Evolutionary conservation across 1,140 invertebrate species (phyloP).

Genomic region (Drosophila kepulauana): DNA sequence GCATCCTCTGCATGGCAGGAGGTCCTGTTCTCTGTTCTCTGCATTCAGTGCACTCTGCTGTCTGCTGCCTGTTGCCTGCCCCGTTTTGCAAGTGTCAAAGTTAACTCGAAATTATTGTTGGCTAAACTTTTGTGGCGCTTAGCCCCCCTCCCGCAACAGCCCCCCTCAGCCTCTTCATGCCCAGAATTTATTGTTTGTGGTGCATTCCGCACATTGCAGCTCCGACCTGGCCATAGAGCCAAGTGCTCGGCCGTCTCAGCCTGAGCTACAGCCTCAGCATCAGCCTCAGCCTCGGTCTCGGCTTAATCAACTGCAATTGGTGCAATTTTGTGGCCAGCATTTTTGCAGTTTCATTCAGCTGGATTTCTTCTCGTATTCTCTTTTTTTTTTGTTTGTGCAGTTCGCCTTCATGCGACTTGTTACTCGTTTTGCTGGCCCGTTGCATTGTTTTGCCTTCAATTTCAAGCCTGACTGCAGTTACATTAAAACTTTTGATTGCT

Average conservation of each 20-base stretch:
- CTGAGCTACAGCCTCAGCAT: slow-evolving; percentile 20
- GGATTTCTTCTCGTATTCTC: slow-evolving; percentile 26
- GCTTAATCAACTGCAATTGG: slow-evolving; percentile 82
- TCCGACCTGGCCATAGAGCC: slow-evolving; percentile 18
- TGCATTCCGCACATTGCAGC: slow-evolving; percentile 42
- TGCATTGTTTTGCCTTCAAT: slow-evolving; percentile 58
- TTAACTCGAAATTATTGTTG: slow-evolving; percentile 83
- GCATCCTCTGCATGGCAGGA: slow-evolving; percentile 20
- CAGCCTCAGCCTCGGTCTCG: slow-evolving; percentile 8
- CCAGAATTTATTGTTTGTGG: slow-evolving; percentile 78
- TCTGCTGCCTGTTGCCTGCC: slow-evolving; percentile 48
- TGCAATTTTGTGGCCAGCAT: slow-evolving; percentile 65
- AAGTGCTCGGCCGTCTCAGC: slow-evolving; percentile 2
- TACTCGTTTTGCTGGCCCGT: slow-evolving; percentile 29
- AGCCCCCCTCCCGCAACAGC: slow-evolving; percentile 16
- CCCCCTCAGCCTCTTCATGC: slow-evolving; percentile 12
- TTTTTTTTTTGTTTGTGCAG: slow-evolving; percentile 23
- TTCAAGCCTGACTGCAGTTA: slow-evolving; percentile 66
- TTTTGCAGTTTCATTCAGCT: slow-evolving; percentile 68
- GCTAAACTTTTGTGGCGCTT: slow-evolving; percentile 83
- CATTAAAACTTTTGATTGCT: slow-evolving; percentile 80
- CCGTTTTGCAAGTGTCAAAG: slow-evolving; percentile 80
- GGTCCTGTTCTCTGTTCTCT: slow-evolving; percentile 21
- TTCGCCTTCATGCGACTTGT: neutral
- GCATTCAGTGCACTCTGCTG: slow-evolving; percentile 1